Evolutionary conservation across 2,113 vertebrate genomes (phyloP).

Genomic region (Erinaceus europaeus): DNA sequence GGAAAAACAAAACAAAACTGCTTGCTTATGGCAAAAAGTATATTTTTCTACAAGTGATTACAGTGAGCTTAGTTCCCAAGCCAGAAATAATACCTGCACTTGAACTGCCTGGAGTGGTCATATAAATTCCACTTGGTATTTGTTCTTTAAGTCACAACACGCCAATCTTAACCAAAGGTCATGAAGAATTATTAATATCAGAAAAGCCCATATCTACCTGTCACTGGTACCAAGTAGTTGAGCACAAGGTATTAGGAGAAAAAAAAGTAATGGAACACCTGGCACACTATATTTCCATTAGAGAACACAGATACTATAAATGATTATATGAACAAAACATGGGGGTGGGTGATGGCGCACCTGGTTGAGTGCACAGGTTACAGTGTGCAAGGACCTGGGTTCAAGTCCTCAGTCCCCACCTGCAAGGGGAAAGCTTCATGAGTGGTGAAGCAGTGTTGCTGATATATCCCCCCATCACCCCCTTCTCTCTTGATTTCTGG

Average conservation of each 20-base stretch:
- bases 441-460: too few relatives aligned
- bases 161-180: constrained; percentile 12
- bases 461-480: too few relatives aligned
- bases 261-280: constrained; percentile 8
- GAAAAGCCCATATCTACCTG: background rate
- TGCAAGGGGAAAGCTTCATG: too few relatives aligned
- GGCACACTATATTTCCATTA: constrained; percentile 18
- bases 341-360: too few relatives aligned
- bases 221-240: background rate
- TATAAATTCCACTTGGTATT: background rate
- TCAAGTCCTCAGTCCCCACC: too few relatives aligned
- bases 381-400: too few relatives aligned
- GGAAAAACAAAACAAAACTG: constrained; percentile 48
- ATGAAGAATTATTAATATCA: background rate
- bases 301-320: background rate
- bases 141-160: constrained; percentile 27
- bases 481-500: too few relatives aligned
- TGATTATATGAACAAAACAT: background rate
- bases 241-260: background rate
- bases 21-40: constrained; percentile 50
- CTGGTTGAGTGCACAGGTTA: too few relatives aligned
- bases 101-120: background rate
- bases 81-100: constrained; percentile 12
- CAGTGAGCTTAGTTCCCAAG: constrained; percentile 53
- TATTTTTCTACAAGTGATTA: constrained; percentile 55